These are phyloP conservation scores for Girardinus metallicus DNA, from an alignment of 2,797 vertebrate genomes.

Conservation along the genomic window DNA sequence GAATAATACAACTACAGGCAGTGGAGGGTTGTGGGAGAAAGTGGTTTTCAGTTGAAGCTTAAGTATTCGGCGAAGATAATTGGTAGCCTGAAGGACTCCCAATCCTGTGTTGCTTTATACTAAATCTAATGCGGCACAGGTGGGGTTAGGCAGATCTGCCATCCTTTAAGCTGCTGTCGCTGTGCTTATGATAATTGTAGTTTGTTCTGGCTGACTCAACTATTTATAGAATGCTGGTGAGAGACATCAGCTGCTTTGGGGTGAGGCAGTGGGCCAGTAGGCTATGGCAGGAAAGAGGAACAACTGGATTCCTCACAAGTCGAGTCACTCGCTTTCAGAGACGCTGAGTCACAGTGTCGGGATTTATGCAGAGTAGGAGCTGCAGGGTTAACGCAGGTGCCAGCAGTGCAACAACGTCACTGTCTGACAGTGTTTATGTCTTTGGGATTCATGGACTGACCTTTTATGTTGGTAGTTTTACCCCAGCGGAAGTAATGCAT, in stretches of 20 bases:
- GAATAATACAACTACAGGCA: conserved; percentile 15
- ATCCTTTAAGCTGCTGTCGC: conserved; percentile 39
- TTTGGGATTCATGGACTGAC: conserved; percentile 17
- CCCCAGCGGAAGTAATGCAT: background rate
- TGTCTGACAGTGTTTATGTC: conserved; percentile 18
- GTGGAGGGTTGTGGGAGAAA: conserved; percentile 29
- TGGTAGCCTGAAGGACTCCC: conserved; percentile 37
- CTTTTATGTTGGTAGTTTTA: conserved; percentile 5
- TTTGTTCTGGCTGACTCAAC: conserved; percentile 38
- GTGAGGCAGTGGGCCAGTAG: conserved; percentile 48
- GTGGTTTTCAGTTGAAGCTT: conserved; percentile 30
- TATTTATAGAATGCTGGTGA: conserved; percentile 56
- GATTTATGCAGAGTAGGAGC: conserved; percentile 18
- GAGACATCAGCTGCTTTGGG: conserved; percentile 49
- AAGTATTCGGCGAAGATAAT: conserved; percentile 39
- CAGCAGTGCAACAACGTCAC: conserved; percentile 36
- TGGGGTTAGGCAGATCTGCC: conserved; percentile 42
- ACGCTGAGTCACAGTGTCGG: conserved; percentile 50
- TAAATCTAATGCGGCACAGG: conserved; percentile 42
- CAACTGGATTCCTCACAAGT: conserved; percentile 43
- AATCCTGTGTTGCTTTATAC: conserved; percentile 39
- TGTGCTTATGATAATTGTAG: conserved; percentile 45
- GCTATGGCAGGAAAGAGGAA: conserved; percentile 36
- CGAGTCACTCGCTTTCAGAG: conserved; percentile 37
- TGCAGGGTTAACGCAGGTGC: conserved; percentile 1